Base-by-base conservation (phyloP, 92 coral and sea anemone species). In the Pocillopora grandis region DNA sequence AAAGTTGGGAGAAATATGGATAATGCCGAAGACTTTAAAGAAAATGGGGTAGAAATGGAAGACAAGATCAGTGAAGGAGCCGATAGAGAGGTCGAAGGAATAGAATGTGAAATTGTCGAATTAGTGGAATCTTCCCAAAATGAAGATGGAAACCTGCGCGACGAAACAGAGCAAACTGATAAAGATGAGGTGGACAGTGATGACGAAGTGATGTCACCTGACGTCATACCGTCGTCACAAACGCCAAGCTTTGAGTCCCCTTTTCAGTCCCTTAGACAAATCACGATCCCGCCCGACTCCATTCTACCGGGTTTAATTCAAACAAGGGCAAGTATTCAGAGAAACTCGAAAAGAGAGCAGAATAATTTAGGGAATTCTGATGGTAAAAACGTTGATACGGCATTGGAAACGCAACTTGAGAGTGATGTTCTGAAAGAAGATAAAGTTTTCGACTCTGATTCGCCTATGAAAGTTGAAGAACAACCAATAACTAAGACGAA, bases 181-280 rank as follows among this genome's bases (percentile, higher is more conserved):
- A 56, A 62, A 2, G 86, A 83, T 73, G 74, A 15, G 9, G 65
- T 20, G 20, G 16, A n/a, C 4, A 15, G 33, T 19, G 81, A 66
- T 49, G 76, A 48, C 55, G 82, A 72, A 33, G 77, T 73, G 72
- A 85, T 88, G 65, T 95, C 98, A 66, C 98, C 98, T 19, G 98
- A 95, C 87, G 76, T 95, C 27, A 95, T 95, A 64, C 98, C 98
- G 9, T 95, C 98, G 15, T 95, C 98, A 27, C 98, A 95, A 74
- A 77, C 83, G 35, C 81, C 92, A n/a, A 90, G 89, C 56, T 83
- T 66, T 20, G 92, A 87, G 55, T 80, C 91, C 56, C 89, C 94
- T 18, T 86, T 84, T n/a, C 97, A 91, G 82, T 89, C 91, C 42
- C 78, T 90, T 19, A 87, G 96, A 58, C 88, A 87, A 71, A 84